Base-by-base conservation (phyloP, 2,797 vertebrate genomes). In the Eulemur coronatus region DNA sequence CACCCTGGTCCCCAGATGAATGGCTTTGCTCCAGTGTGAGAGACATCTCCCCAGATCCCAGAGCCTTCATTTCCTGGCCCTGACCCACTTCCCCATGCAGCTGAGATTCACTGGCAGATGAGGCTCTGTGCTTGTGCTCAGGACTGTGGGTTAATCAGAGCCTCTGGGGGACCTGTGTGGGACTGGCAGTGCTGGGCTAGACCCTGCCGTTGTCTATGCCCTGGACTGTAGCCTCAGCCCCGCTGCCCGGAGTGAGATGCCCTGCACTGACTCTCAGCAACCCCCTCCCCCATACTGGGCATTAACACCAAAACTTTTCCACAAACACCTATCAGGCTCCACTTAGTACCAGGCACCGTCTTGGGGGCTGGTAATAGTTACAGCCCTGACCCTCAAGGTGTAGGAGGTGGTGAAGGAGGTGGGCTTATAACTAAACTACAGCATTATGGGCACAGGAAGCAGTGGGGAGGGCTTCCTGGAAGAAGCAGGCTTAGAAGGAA, bases 401-500 rank as follows among this genome's bases (percentile, higher is more conserved):
- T 59, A 28, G 38, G 38, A 38, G 38, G 3, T 38, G 43, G 48
- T 43, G 24, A 26, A 92, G 18, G 15, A 70, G 79, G 48, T 15
- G 26, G 48, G 48, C 91, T 78, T 87, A 11, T 75, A 5, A 50
- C 43, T 63, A 43, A 20, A 48, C 24, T 63, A 11, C 24, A 33
- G 43, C 43, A 35, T 91, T 52, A 80, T 15, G 14, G 15, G 76
- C 33, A n/a, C 8, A 17, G 35, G 70, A 43, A 69, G 73, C 73
- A 43, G 8, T 55, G 43, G 50, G 65, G 90, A 78, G 94, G 94
- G 33, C 88, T 96, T 96, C 95, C 46, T 76, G 92, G 81, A 94
- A 80, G 90, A 94, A 94, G 85, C 5, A 22, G 65, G 38, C 48
- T 59, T 41, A 14, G 72, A 75, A 94, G 70, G 81, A 89, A 90